Percentiles rank a stretch among this genome's conserved stretches.
phyloP scores from a whole-genome alignment of 1,140 invertebrate genomes.

The Palaemon carinicauda region DNA sequence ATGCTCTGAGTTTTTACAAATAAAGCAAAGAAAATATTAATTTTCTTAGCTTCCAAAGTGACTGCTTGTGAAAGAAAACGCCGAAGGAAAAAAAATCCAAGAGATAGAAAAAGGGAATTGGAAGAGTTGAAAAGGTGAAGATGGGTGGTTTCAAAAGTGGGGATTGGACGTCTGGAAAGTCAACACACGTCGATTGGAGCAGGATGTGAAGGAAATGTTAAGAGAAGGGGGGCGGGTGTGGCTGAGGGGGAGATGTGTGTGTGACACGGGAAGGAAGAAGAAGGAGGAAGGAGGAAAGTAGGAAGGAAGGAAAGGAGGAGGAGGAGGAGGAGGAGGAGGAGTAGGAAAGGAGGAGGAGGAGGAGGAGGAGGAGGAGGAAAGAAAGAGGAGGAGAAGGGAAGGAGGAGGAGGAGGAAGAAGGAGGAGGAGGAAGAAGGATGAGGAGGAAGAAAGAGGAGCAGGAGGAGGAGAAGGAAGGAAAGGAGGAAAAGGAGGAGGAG shows the following conservation, averaged over 20 bases:
- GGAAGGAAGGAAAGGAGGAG: neutral
- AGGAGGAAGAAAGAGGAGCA: neutral
- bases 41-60: too few relatives aligned
- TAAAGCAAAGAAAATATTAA: too few relatives aligned
- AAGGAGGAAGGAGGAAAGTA: neutral
- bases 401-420: neutral
- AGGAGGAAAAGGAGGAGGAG: neutral
- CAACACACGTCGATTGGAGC: too few relatives aligned
- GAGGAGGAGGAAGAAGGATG: neutral
- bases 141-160: neutral
- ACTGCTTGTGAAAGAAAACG: too few relatives aligned
- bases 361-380: neutral
- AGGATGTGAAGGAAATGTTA: too few relatives aligned
- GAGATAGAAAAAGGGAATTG: neutral
- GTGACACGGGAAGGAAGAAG: neutral
- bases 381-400: neutral
- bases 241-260: too few relatives aligned
- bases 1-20: too few relatives aligned
- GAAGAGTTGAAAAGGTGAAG: neutral
- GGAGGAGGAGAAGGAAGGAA: neutral
- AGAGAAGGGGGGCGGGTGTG: too few relatives aligned
- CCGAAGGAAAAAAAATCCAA: too few relatives aligned
- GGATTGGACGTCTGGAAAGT: too few relatives aligned
- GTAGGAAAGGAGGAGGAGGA: neutral
- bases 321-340: neutral